Evolutionary conservation across 2,888 invertebrate species (phyloP).

Genomic region (Andrena dorsata): DNA sequence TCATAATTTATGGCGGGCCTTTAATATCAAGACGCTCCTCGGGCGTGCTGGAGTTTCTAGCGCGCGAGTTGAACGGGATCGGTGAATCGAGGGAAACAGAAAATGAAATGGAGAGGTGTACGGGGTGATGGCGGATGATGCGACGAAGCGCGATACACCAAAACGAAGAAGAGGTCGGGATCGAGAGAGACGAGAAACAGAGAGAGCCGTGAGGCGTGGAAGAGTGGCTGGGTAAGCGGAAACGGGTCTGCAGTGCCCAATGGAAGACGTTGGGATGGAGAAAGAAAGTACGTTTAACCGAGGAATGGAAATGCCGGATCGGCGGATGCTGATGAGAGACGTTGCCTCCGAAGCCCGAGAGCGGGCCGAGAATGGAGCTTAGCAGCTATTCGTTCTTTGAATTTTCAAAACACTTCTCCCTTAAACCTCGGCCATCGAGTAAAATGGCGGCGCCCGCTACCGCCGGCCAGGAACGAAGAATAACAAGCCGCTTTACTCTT

Average conservation of each 20-base stretch:
- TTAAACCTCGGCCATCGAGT: constrained; percentile 19
- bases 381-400: constrained; percentile 54
- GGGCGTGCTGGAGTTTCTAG: constrained; percentile 43
- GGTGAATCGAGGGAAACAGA: not conserved
- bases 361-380: constrained; percentile 58
- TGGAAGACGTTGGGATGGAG: constrained; percentile 31
- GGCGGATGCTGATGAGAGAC: constrained; percentile 62
- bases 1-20: constrained; percentile 65
- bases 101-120: not conserved
- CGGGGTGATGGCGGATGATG: not conserved
- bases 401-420: constrained; percentile 61
- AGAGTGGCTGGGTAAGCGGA: constrained; percentile 35
- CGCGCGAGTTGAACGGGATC: not conserved
- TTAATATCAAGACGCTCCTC: constrained; percentile 61
- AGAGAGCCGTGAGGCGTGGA: constrained; percentile 42
- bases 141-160: not conserved
- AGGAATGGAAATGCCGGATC: constrained; percentile 65
- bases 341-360: constrained; percentile 34
- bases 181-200: not conserved
- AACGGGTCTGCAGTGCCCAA: not conserved
- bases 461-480: constrained; percentile 31
- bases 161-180: not conserved
- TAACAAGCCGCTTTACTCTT: constrained; percentile 40
- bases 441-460: not conserved
- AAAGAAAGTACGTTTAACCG: constrained; percentile 52